Percentiles rank a stretch among this genome's conserved stretches.
These are phyloP conservation scores for Periophthalmus modestus DNA, from an alignment of 2,113 vertebrate genomes.

Conservation along the genomic window DNA sequence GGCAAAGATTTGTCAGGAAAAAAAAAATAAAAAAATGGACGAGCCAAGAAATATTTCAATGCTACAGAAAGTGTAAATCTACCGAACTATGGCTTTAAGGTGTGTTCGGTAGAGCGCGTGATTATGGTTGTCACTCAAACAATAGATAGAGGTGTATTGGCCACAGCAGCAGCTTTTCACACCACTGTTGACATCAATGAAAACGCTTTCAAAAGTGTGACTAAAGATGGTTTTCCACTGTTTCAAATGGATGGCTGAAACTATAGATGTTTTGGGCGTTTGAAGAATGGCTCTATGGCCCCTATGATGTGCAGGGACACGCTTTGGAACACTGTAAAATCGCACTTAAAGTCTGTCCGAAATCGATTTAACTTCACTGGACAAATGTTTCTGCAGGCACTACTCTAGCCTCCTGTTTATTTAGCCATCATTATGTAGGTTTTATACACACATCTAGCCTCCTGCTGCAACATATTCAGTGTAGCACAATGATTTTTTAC, in stretches of 20 bases:
- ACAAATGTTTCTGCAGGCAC: not conserved
- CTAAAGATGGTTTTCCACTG: conserved; percentile 11
- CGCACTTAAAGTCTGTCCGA: not conserved
- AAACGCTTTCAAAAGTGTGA: conserved; percentile 11
- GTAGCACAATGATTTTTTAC: not conserved
- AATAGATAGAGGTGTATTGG: conserved; percentile 11
- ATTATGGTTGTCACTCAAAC: conserved; percentile 10
- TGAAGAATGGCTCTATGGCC: conserved; percentile 2
- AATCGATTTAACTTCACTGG: not conserved
- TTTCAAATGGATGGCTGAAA: conserved; percentile 1
- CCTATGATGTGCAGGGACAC: not conserved
- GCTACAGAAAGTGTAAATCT: not conserved
- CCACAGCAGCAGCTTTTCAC: conserved; percentile 14
- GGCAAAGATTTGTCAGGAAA: conserved; percentile 26
- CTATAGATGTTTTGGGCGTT: conserved; percentile 13
- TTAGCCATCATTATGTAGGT: no score
- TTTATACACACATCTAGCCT: no score
- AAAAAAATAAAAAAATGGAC: conserved; percentile 24
- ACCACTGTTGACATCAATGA: conserved; percentile 13
- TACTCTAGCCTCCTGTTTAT: not conserved
- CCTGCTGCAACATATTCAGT: not conserved
- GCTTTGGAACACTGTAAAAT: conserved; percentile 4
- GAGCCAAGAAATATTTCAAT: conserved; percentile 19
- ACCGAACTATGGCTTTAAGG: conserved; percentile 12
- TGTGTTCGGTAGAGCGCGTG: not conserved